These are phyloP conservation scores for Zoanthus solanderi DNA, from an alignment of 92 coral and sea anemone genomes.

Conservation along the genomic window DNA sequence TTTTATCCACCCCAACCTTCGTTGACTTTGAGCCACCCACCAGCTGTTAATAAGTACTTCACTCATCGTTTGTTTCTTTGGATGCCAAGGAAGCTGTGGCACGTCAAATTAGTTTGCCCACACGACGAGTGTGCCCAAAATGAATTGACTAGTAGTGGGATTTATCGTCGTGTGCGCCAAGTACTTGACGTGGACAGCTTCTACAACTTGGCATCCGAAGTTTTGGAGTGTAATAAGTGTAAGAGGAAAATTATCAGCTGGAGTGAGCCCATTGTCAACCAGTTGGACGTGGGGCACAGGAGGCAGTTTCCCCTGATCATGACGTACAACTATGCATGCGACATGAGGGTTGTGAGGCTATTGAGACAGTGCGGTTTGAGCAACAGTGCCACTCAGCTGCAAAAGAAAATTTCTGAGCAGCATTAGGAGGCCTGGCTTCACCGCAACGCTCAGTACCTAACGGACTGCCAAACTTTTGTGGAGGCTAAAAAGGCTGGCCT, in stretches of 20 bases:
- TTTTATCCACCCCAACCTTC: slow-evolving; percentile 47
- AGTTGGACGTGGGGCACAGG: slow-evolving; percentile 47
- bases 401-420: slow-evolving; percentile 45
- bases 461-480: slow-evolving; percentile 55
- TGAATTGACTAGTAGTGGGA: slow-evolving; percentile 42
- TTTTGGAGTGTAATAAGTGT: slow-evolving; percentile 31
- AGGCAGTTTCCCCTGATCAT: slow-evolving; percentile 42
- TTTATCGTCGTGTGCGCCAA: slow-evolving; percentile 41
- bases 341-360: slow-evolving; percentile 40
- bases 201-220: slow-evolving; percentile 48
- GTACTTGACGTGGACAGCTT: slow-evolving; percentile 45
- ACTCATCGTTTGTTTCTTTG: slow-evolving; percentile 64
- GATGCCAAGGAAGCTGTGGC: slow-evolving; percentile 81
- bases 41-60: slow-evolving; percentile 54
- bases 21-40: slow-evolving; percentile 48
- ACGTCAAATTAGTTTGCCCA: slow-evolving; percentile 56
- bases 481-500: slow-evolving; percentile 28
- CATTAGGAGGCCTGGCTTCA: slow-evolving; percentile 48
- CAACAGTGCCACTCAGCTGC: slow-evolving; percentile 44
- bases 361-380: slow-evolving; percentile 24
- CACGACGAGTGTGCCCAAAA: slow-evolving; percentile 43
- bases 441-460: slow-evolving; percentile 39
- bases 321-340: slow-evolving; percentile 46
- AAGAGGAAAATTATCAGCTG: slow-evolving; percentile 48
- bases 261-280: slow-evolving; percentile 42